Evolutionary conservation across 2,113 vertebrate genomes (phyloP).

Genomic region (Pterophyllum scalare): DNA sequence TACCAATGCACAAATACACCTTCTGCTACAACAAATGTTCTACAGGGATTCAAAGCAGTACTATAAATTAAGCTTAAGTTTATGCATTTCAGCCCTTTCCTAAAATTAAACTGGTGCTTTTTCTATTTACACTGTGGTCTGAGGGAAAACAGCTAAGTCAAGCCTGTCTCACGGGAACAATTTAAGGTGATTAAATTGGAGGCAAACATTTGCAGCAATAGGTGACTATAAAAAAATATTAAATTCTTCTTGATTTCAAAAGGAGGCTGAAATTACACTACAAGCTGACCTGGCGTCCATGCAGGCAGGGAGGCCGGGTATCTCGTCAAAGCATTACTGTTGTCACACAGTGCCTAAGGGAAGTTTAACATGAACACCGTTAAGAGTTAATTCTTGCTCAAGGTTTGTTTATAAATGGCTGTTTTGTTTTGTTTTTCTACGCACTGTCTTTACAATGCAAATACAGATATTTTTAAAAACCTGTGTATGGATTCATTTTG

Average conservation of each 20-base stretch:
- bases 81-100: slow-evolving; percentile 26
- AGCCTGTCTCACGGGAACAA: not conserved
- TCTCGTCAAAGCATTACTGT: not conserved
- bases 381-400: not conserved
- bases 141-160: not conserved
- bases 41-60: not conserved
- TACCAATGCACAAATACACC: not conserved
- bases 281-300: not conserved
- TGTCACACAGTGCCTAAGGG: slow-evolving; percentile 59
- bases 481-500: slow-evolving; percentile 6
- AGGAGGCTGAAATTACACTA: not conserved
- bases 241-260: not conserved
- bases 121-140: slow-evolving; percentile 9
- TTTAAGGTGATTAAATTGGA: not conserved
- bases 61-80: not conserved
- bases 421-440: slow-evolving; percentile 33
- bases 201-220: not conserved
- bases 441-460: slow-evolving; percentile 54
- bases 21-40: not conserved
- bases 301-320: not conserved
- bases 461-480: slow-evolving; percentile 68
- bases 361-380: not conserved
- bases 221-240: not conserved
- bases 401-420: not conserved
- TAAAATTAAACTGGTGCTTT: slow-evolving; percentile 57